Evolutionary conservation across 2,888 invertebrate genomes (phyloP), one percentile per base, ranked within the genome.

Genomic region (Drosophila kuntzei): DNA sequence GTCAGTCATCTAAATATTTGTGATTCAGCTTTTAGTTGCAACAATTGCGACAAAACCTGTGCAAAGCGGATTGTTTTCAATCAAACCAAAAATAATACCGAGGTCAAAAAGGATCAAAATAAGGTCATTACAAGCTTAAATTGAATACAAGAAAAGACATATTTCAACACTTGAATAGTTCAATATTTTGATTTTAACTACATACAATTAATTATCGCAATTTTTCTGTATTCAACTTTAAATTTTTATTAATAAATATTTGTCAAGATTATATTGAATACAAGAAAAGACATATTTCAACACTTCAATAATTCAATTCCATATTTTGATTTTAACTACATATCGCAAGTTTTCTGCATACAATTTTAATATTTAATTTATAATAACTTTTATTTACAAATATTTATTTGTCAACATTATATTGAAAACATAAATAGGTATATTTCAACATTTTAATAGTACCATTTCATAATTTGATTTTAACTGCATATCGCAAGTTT

Each of bases 1-100:
- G 39, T 80, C 58, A 58, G 44, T 58, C 64, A 59, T 25, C 51
- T 51, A 34, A 39, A 54, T 44, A 46, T 47, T 43, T 64, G n/a
- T n/a, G n/a, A n/a, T n/a, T n/a, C 18, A 27, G 16, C 18, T 37
- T 36, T 46, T 27, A 65, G 46, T 32, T 65, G 75, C 71, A 50
- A 43, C 39, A 64, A 44, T 44, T 51, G 54, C 43, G 20, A 58
- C 60, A 76, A 71, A 54, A 58, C 64, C 53, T 49, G 29, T 43
- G 41, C 50, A 85, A 82, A 81, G 82, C 85, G 76, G 80, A 79
- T 80, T 80, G 66, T 63, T 63, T 61, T 70, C 79, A 79, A 79
- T 79, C 79, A 65, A 2, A n/a, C n/a, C 12, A 27, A 44, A 9
- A 27, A 22, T n/a, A 20, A 41, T 57, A 75, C 34, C 16, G 7